These are phyloP conservation scores for Lepeophtheirus nordmannii DNA, from an alignment of 2,888 invertebrate genomes.

Conservation along the genomic window DNA sequence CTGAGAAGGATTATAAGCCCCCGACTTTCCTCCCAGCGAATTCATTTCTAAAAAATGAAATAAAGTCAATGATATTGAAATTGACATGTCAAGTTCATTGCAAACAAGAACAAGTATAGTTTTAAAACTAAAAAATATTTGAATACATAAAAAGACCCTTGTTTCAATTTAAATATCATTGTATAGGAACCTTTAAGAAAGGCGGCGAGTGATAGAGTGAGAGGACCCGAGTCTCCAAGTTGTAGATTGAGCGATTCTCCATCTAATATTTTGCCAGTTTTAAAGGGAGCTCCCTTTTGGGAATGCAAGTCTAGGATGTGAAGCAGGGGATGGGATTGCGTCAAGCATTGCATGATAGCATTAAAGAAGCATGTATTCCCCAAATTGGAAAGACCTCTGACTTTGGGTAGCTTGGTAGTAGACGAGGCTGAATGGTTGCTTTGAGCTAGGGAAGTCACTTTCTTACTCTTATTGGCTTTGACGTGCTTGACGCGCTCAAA, in stretches of 20 bases:
- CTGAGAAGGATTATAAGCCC: conserved; percentile 33
- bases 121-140: no score
- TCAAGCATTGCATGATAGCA: conserved; percentile 81
- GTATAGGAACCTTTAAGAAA: conserved; percentile 32
- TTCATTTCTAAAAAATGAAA: conserved; percentile 32
- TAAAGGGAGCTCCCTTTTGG: conserved; percentile 20
- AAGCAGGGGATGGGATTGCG: conserved; percentile 46
- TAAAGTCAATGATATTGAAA: not conserved
- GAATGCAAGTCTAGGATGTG: conserved; percentile 19
- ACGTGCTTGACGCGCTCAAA: conserved; percentile 55
- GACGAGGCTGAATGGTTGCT: not conserved
- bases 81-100: no score
- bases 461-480: conserved; percentile 21
- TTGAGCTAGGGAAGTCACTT: not conserved
- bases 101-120: no score
- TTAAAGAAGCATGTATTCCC: conserved; percentile 97
- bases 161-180: not conserved
- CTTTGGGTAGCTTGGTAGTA: conserved; percentile 1
- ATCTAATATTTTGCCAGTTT: conserved; percentile 25
- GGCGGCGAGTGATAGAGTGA: conserved; percentile 34
- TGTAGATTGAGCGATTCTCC: conserved; percentile 33
- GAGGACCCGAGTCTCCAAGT: conserved; percentile 33
- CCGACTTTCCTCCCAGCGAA: conserved; percentile 29
- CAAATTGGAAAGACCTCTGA: conserved; percentile 59
- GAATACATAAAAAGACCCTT: no score